Percentiles rank a stretch among this genome's conserved stretches.
These are phyloP conservation scores for Crypturellus undulatus DNA, from an alignment of 2,113 vertebrate species.

Conservation along the genomic window DNA sequence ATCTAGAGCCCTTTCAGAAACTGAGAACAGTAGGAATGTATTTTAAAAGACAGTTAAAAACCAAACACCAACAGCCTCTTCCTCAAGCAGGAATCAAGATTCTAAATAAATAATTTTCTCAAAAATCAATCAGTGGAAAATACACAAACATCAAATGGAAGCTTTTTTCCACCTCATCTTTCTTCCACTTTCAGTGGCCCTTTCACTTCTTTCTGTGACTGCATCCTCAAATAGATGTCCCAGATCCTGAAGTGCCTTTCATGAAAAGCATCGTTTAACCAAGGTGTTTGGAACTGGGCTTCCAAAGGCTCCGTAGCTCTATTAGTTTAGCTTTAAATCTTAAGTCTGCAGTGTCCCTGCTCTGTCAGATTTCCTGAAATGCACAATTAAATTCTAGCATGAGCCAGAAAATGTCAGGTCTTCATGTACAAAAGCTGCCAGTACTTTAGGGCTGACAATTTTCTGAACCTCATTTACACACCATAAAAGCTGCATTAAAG, in stretches of 20 bases:
- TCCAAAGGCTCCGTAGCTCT: background rate
- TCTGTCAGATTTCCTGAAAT: background rate
- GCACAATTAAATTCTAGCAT: background rate
- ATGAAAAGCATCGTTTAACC: background rate
- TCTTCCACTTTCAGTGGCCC: background rate
- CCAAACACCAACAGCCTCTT: background rate
- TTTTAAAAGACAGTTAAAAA: background rate
- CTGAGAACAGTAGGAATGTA: rapidly evolving
- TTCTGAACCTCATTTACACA: background rate
- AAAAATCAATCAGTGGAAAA: too few species aligned
- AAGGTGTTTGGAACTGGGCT: background rate
- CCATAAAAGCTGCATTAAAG: background rate
- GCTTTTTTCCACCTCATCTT: background rate
- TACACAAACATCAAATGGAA: background rate
- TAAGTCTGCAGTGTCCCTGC: background rate
- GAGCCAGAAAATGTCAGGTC: background rate
- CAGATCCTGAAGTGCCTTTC: background rate
- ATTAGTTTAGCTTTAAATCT: background rate
- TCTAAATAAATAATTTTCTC: too few species aligned
- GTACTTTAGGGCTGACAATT: background rate
- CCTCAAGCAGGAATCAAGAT: too few species aligned
- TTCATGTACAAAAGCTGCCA: background rate
- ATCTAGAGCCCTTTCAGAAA: background rate
- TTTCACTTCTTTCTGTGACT: too few species aligned
- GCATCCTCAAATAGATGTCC: background rate